Evolutionary conservation across 2,797 vertebrate genomes (phyloP).

Genomic region (Semaprochilodus insignis): DNA sequence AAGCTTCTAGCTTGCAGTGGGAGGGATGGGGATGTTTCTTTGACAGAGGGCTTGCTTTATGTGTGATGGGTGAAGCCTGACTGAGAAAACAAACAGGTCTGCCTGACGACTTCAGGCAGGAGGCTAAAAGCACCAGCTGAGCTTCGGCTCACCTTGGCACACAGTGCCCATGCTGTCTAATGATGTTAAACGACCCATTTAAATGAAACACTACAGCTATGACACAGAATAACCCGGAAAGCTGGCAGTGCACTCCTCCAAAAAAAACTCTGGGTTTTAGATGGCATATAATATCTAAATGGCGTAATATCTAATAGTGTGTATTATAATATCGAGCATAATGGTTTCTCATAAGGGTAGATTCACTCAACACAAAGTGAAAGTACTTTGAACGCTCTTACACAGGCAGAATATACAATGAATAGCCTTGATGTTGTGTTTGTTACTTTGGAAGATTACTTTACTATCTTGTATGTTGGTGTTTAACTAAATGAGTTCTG

Average conservation of each 20-base stretch:
- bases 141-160: slow-evolving; percentile 24
- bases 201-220: slow-evolving; percentile 48
- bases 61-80: slow-evolving; percentile 19
- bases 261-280: not conserved
- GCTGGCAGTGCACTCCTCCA: slow-evolving; percentile 6
- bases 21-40: slow-evolving; percentile 1
- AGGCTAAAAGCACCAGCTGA: slow-evolving; percentile 48
- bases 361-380: too few relatives aligned
- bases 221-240: slow-evolving; percentile 30
- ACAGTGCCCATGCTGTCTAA: slow-evolving; percentile 39
- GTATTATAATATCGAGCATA: too few relatives aligned
- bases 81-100: slow-evolving; percentile 21
- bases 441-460: too few relatives aligned
- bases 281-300: not conserved
- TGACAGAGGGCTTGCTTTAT: not conserved
- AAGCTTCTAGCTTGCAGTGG: not conserved
- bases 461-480: too few relatives aligned
- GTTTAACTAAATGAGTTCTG: too few relatives aligned
- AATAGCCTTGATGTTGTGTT: too few relatives aligned
- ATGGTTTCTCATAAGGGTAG: too few relatives aligned
- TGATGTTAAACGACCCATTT: slow-evolving; percentile 56
- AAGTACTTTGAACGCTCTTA: too few relatives aligned
- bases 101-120: slow-evolving; percentile 29
- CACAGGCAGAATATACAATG: too few relatives aligned
- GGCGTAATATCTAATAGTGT: too few relatives aligned